Evolutionary conservation across 2,113 vertebrate genomes (phyloP).

Genomic region (Macaca mulatta): DNA sequence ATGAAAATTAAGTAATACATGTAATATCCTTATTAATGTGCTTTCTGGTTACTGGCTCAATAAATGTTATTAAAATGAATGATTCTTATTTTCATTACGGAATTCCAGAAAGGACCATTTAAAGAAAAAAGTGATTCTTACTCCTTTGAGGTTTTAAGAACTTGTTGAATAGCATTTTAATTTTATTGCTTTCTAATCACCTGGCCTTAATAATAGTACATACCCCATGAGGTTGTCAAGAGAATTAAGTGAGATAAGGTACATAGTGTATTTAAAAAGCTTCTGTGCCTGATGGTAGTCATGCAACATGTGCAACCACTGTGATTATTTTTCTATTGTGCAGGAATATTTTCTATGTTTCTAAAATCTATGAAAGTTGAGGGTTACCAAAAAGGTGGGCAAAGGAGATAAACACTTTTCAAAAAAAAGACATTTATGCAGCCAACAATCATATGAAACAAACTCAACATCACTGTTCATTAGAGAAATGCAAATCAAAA

Average conservation of each 20-base stretch:
- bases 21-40: background rate
- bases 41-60: background rate
- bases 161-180: background rate
- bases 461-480: too few species aligned
- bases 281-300: background rate
- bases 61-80: background rate
- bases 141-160: background rate
- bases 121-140: background rate
- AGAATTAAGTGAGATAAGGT: background rate
- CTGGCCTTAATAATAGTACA: background rate
- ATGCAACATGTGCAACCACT: too few species aligned
- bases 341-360: background rate
- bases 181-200: background rate
- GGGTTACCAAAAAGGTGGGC: too few species aligned
- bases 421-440: too few species aligned
- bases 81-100: slow-evolving; percentile 45
- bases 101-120: background rate
- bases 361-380: background rate
- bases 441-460: too few species aligned
- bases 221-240: background rate
- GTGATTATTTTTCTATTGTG: background rate
- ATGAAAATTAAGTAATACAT: background rate
- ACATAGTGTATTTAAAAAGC: background rate
- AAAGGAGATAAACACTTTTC: too few species aligned
- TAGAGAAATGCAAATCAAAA: too few species aligned